Percentiles rank a stretch among this genome's conserved stretches.
Conservation (phyloP, 2,113 vertebrate species). For the Urocolius indicus region DNA sequence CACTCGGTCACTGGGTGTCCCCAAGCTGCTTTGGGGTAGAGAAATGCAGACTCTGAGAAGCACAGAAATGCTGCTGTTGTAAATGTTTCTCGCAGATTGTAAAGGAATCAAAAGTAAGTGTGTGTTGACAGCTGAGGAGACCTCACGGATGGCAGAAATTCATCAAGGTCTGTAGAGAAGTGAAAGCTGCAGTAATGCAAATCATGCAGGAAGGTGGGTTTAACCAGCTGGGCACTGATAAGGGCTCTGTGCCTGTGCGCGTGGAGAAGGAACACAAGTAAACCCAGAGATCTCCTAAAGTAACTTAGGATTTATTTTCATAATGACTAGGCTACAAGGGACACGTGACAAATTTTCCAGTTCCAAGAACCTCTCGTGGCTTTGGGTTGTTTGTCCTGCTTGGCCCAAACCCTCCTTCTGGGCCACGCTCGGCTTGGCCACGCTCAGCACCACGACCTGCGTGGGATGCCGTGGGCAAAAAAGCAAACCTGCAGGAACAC, state of each 20-base stretch:
- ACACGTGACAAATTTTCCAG: rapidly evolving
- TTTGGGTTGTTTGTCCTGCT: not conserved
- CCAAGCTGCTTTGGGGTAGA: not conserved
- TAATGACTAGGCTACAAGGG: not conserved
- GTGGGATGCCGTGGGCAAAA: not conserved
- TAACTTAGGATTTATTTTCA: not conserved
- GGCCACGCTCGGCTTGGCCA: rapidly evolving
- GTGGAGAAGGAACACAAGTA: not conserved
- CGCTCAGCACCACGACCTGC: rapidly evolving
- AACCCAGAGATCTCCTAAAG: not conserved
- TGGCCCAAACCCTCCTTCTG: not conserved
- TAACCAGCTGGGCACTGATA: not conserved
- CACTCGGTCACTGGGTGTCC: not conserved
- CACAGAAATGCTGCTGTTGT: conserved; percentile 27
- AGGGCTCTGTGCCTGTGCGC: not conserved
- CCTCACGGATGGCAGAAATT: conserved; percentile 31
- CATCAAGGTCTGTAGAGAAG: conserved; percentile 49
- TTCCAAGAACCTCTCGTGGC: not conserved
- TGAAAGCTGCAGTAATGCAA: conserved; percentile 1
- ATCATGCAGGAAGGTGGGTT: not conserved
- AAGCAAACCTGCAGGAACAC: not conserved
- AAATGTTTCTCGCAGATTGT: not conserved
- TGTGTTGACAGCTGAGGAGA: not conserved
- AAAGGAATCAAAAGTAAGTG: not conserved
- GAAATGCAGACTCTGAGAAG: conserved; percentile 22